Conservation (phyloP, 1,140 invertebrate species). For the Drosophila dunni region DNA sequence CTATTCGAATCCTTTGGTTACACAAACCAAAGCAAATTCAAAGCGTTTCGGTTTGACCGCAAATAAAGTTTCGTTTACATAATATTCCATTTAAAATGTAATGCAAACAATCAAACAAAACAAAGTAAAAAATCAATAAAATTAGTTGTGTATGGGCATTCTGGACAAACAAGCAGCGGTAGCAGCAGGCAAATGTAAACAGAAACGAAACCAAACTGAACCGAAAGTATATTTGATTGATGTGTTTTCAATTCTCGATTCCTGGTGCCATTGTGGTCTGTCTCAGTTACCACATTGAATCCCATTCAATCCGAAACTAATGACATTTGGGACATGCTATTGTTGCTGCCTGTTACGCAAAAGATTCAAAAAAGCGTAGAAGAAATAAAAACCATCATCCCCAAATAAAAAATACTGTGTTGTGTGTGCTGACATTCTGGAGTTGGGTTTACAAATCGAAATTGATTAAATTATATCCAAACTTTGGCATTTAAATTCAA, state of each 20-base stretch:
- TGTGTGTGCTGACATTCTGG: constrained; percentile 14
- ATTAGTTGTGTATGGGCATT: constrained; percentile 60
- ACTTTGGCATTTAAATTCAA: constrained; percentile 31
- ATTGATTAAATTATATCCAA: constrained; percentile 51
- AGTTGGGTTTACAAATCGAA: constrained; percentile 33
- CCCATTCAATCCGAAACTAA: constrained; percentile 34
- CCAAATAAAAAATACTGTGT: background rate
- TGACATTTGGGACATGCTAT: constrained; percentile 32
- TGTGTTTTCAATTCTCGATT: constrained; percentile 53
- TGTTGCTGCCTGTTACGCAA: constrained; percentile 30
- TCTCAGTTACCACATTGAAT: constrained; percentile 33
- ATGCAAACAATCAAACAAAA: constrained; percentile 43
- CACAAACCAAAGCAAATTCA: constrained; percentile 33
- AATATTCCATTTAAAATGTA: constrained; percentile 72
- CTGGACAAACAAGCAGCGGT: constrained; percentile 46
- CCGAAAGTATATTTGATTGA: constrained; percentile 66
- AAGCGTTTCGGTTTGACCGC: constrained; percentile 39
- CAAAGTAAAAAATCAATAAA: constrained; percentile 66
- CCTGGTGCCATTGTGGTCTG: constrained; percentile 24
- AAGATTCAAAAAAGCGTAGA: constrained; percentile 11
- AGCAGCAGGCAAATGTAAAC: constrained; percentile 55
- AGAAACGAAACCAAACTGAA: constrained; percentile 40
- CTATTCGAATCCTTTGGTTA: constrained; percentile 44
- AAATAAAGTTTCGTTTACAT: constrained; percentile 75
- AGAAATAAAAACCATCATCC: background rate